Base-by-base conservation (phyloP, 2,888 invertebrate genomes). In the Blastobasis lacticolella region DNA sequence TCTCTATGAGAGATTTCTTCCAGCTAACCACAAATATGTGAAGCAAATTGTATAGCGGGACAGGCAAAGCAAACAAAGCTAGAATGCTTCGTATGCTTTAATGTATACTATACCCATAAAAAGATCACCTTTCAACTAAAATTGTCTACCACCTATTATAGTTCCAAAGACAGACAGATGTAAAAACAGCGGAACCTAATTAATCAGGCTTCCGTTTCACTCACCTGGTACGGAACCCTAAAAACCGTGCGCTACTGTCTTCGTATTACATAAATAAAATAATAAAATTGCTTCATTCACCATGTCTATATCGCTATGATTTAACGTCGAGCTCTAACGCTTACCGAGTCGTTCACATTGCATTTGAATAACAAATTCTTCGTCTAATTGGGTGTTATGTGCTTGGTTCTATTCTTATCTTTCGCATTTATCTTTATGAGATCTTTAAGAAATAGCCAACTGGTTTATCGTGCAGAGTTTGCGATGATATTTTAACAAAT, bases 311-410 rank as follows among this genome's bases (percentile, higher is more conserved):
- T 47, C 6, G 43, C 56, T 58, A 61, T 68, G 62, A 68, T 67
- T 67, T 64, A 67, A 54, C 49, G 58, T 51, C 50, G 52, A 52
- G 49, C 55, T 55, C 50, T 47, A 53, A 57, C 59, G 60, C 61
- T 68, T 70, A 68, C 61, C 57, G 57, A 67, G 67, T 64, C 68
- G 52, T 67, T 74, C 65, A 69, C 67, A 65, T 66, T 62, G 57
- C 59, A 75, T 72, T 73, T 71, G 62, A 71, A 76, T 71, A 62
- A 71, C 71, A 74, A 75, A 77, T 74, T 66, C 54, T 54, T 58
- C 36, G 62, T 63, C 73, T 78, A 80, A 82, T 81, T 76, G 73
- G 71, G 75, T 79, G 78, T 77, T 78, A 78, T 67, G 69, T 66
- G 67, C 59, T 59, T 59, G 67, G 64, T 68, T 68, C 68, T 65